Evolutionary conservation across 2,888 invertebrate species (phyloP).

Genomic region (Andrena praecox): DNA sequence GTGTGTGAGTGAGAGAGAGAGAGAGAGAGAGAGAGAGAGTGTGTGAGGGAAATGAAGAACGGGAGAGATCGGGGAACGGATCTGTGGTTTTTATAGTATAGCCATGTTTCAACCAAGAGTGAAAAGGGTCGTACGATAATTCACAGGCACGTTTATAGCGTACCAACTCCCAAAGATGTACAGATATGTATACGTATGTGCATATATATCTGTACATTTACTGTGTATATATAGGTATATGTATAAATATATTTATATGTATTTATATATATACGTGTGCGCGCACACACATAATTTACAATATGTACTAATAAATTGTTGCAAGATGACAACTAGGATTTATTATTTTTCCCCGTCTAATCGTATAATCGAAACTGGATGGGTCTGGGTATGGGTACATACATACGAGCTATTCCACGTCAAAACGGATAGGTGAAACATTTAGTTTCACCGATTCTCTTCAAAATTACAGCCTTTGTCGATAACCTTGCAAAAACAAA

Average conservation of each 20-base stretch:
- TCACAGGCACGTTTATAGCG: conserved; percentile 41
- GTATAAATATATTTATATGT: conserved; percentile 28
- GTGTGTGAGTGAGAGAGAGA: not conserved
- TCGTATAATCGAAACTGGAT: too few species aligned
- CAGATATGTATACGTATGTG: conserved; percentile 13
- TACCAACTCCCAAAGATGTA: conserved; percentile 32
- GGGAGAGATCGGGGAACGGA: not conserved
- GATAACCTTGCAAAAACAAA: too few species aligned
- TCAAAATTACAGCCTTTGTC: too few species aligned
- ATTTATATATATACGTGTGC: conserved; percentile 7
- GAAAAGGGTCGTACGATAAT: conserved; percentile 26
- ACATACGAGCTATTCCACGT: too few species aligned
- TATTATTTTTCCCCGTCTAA: not conserved
- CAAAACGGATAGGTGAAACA: too few species aligned
- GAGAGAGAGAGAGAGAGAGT: not conserved
- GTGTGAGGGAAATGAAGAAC: too few species aligned
- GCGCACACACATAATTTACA: conserved; percentile 15
- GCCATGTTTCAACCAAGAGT: conserved; percentile 7
- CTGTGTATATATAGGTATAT: conserved; percentile 7
- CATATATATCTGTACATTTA: not conserved
- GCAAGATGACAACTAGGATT: conserved; percentile 6
- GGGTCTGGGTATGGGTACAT: too few species aligned
- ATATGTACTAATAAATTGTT: conserved; percentile 52
- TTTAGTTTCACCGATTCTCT: too few species aligned
- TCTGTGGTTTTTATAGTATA: not conserved